Conservation (phyloP, 2,797 vertebrate species). For the Sebastes taczanowskii region DNA sequence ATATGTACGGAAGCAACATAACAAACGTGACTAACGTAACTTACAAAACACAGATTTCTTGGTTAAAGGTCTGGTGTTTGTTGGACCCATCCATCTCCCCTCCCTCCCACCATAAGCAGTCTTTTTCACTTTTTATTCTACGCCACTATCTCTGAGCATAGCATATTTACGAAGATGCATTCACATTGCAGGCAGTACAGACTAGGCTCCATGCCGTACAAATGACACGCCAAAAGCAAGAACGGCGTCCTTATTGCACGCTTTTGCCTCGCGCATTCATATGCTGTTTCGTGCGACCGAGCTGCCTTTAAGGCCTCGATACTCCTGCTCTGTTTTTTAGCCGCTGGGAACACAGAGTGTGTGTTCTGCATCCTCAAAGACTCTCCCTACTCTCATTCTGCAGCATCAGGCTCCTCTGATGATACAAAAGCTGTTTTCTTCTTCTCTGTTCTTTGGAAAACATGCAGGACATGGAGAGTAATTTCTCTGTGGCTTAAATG, state of each 20-base stretch:
- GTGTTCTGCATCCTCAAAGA: constrained; percentile 28
- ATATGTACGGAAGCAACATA: neutral
- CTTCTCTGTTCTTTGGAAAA: neutral
- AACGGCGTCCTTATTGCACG: neutral
- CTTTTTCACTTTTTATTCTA: neutral
- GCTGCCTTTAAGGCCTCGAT: neutral
- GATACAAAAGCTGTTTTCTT: neutral
- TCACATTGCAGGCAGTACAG: neutral
- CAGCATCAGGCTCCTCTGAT: neutral
- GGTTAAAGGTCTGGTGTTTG: too few relatives aligned
- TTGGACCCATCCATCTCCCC: too few relatives aligned
- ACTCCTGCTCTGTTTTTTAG: neutral
- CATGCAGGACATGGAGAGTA: neutral
- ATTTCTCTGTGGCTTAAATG: neutral
- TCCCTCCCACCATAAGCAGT: neutral
- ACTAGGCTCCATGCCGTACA: neutral
- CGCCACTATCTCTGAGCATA: neutral
- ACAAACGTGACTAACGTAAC: too few relatives aligned
- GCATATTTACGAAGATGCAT: neutral
- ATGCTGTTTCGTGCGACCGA: neutral
- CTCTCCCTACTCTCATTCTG: neutral
- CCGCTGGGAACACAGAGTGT: constrained; percentile 1
- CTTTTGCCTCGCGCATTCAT: neutral
- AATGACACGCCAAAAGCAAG: neutral
- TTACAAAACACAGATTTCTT: too few relatives aligned